Conservation (phyloP, 2,797 vertebrate species). For the Acridotheres tristis region DNA sequence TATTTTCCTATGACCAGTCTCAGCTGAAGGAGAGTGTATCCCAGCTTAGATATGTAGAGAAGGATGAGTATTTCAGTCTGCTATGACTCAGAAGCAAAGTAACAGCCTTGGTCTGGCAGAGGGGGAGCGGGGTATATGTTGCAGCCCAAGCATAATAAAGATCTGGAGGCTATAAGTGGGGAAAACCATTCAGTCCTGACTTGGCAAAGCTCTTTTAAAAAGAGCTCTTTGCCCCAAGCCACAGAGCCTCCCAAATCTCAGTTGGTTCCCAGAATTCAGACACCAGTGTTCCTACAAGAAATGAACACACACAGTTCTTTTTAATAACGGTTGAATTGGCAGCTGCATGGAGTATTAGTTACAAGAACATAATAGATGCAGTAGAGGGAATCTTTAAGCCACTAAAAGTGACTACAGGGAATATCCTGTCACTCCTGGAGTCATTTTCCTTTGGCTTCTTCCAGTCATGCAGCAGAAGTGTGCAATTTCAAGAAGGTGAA, state of each 20-base stretch:
- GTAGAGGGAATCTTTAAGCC: neutral
- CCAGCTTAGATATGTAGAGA: neutral
- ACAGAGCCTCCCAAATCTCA: slow-evolving; percentile 53
- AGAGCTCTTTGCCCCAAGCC: slow-evolving; percentile 32
- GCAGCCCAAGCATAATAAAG: slow-evolving; percentile 66
- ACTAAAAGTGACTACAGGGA: neutral
- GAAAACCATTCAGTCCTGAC: slow-evolving; percentile 50
- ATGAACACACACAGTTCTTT: slow-evolving; percentile 36
- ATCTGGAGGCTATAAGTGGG: slow-evolving; percentile 61
- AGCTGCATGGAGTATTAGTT: slow-evolving; percentile 1
- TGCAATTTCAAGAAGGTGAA: neutral
- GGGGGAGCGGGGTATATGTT: slow-evolving; percentile 17
- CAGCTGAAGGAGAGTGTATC: neutral
- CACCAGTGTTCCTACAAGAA: slow-evolving; percentile 42
- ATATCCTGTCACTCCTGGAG: neutral
- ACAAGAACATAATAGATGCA: neutral
- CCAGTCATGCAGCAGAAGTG: neutral
- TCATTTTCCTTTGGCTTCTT: slow-evolving; percentile 2
- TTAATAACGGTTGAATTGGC: slow-evolving; percentile 47
- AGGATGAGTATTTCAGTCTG: neutral
- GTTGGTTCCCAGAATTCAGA: slow-evolving; percentile 61
- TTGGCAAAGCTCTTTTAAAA: slow-evolving; percentile 35
- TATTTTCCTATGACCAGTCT: neutral
- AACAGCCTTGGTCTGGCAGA: slow-evolving; percentile 42
- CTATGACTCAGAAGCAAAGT: slow-evolving; percentile 49